Conservation (phyloP, 2,113 vertebrate genomes). For the Saccopteryx leptura region DNA sequence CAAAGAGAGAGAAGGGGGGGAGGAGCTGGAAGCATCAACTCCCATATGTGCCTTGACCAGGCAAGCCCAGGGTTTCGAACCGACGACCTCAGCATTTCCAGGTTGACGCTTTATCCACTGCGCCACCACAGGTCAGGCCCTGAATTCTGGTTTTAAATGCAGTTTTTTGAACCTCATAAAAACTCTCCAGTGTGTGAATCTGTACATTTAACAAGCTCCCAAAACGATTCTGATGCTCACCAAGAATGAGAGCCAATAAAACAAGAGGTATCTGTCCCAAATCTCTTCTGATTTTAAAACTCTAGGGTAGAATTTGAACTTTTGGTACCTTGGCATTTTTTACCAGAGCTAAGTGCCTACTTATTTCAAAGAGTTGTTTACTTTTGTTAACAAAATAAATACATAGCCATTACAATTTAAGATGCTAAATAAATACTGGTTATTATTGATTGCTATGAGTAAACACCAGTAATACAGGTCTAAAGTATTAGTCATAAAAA, state of each 20-base stretch:
- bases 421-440: not conserved
- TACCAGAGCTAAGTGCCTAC: not conserved
- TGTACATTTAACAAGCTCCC: not conserved
- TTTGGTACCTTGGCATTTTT: slow-evolving; percentile 18
- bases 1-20: no score
- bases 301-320: slow-evolving; percentile 6
- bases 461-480: not conserved
- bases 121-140: not conserved
- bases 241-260: not conserved
- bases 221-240: not conserved
- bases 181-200: not conserved
- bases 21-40: no score
- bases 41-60: no score
- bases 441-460: not conserved
- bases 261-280: not conserved
- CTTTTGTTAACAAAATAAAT: slow-evolving; percentile 53
- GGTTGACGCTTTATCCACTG: no score
- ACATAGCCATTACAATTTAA: slow-evolving; percentile 36
- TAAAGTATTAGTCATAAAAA: not conserved
- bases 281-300: not conserved
- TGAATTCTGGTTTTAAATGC: slow-evolving; percentile 37
- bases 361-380: slow-evolving; percentile 26
- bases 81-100: no score
- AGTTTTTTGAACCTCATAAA: not conserved
- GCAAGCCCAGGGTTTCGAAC: no score